Percentiles rank a stretch among this genome's conserved stretches.
Conservation (phyloP, 2,888 invertebrate genomes). For the Pseudoips prasinana region DNA sequence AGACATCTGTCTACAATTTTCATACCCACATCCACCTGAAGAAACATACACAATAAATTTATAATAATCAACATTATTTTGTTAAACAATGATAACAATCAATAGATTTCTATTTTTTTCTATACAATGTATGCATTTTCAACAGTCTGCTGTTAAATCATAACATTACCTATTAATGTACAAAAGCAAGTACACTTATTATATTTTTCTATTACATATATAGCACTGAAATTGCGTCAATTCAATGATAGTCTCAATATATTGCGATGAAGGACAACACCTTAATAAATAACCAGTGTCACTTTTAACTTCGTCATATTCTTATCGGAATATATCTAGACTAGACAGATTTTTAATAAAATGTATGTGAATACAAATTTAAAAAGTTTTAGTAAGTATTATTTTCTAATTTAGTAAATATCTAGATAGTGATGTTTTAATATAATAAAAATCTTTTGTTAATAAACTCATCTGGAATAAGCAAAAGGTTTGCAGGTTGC, state of each 20-base stretch:
- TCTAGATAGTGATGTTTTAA: conserved; percentile 13
- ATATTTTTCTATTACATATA: conserved; percentile 34
- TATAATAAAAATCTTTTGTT: conserved; percentile 11
- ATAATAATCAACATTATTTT: conserved; percentile 77
- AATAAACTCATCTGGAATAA: conserved; percentile 3
- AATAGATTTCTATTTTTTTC: conserved; percentile 70
- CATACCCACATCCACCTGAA: conserved; percentile 67
- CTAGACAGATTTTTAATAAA: conserved; percentile 10
- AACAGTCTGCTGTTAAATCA: conserved; percentile 63
- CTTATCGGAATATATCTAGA: conserved; percentile 11
- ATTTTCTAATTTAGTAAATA: conserved; percentile 9
- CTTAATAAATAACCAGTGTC: too few relatives aligned
- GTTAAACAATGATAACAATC: conserved; percentile 78
- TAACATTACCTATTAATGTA: conserved; percentile 44
- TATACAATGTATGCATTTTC: conserved; percentile 67
- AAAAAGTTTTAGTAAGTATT: conserved; percentile 4
- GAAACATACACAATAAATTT: conserved; percentile 77
- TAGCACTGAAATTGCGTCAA: conserved; percentile 24
- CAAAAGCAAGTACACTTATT: conserved; percentile 48
- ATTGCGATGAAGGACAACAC: conserved; percentile 5
- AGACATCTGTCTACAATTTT: conserved; percentile 67
- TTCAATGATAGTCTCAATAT: conserved; percentile 12
- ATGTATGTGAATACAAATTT: conserved; percentile 7
- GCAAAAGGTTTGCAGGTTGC: conserved; percentile 9
- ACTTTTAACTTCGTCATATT: background rate